Percentiles rank a stretch among this genome's conserved stretches.
Evolutionary conservation across 2,888 invertebrate species (phyloP).

Genomic region (Sinotaia quadrata): DNA sequence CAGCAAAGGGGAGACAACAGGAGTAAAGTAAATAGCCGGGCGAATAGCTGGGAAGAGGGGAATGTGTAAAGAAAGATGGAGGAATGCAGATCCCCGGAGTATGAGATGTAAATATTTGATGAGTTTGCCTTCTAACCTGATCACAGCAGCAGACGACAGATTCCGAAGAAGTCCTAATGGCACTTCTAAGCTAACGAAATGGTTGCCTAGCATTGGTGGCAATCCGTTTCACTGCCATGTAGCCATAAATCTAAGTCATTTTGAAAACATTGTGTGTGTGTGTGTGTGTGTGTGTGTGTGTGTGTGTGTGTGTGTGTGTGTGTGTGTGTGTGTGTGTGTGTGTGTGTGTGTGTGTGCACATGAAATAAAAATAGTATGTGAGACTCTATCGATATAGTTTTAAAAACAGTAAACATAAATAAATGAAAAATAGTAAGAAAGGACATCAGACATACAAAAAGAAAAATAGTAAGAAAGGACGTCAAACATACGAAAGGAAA

Average conservation of each 20-base stretch:
- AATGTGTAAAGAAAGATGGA: background rate
- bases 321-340: background rate
- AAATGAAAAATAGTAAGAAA: background rate
- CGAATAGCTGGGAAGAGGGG: background rate
- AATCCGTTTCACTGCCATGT: too few species aligned
- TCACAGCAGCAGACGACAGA: slow-evolving; percentile 31
- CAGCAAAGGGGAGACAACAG: too few species aligned
- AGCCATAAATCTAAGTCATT: too few species aligned
- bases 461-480: background rate
- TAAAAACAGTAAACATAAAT: background rate
- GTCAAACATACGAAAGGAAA: slow-evolving; percentile 1
- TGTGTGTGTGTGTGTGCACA: too few species aligned
- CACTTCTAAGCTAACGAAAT: too few species aligned
- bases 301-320: slow-evolving; percentile 4
- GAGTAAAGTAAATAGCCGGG: background rate
- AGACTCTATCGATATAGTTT: slow-evolving; percentile 7
- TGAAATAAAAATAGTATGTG: background rate
- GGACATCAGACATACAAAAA: too few species aligned
- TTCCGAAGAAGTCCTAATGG: slow-evolving; percentile 12
- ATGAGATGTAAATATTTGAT: slow-evolving; percentile 26
- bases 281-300: slow-evolving; percentile 11
- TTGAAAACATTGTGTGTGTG: slow-evolving; percentile 11
- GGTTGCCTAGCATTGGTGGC: too few species aligned
- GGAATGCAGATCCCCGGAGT: background rate
- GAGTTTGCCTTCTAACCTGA: slow-evolving; percentile 29